These are phyloP conservation scores for Mastomys coucha DNA, from an alignment of 2,113 vertebrate genomes.

Conservation along the genomic window DNA sequence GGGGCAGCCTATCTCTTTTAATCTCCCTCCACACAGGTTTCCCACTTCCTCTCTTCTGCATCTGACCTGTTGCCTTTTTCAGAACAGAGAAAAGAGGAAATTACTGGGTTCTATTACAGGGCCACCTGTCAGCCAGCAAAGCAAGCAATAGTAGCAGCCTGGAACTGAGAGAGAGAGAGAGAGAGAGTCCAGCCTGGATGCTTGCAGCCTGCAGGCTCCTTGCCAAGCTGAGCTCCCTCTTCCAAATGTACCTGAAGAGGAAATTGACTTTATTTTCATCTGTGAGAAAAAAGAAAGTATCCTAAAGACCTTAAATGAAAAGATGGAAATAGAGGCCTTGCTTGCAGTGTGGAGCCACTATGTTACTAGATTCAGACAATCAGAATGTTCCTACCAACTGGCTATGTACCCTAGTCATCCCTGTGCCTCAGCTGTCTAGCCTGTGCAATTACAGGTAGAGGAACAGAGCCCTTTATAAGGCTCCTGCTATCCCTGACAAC, in stretches of 20 bases:
- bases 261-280: background rate
- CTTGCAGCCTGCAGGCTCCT: background rate
- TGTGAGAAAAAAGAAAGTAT: background rate
- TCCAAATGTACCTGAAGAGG: background rate
- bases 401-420: background rate
- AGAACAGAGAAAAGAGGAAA: background rate
- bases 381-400: background rate
- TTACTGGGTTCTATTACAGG: background rate
- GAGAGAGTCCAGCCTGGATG: background rate
- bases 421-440: background rate
- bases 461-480: background rate
- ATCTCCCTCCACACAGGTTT: background rate
- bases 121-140: too few relatives aligned
- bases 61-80: background rate
- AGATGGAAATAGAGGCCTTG: background rate
- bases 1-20: background rate
- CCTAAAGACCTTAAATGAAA: background rate
- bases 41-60: background rate
- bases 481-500: background rate
- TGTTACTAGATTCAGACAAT: background rate
- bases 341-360: background rate
- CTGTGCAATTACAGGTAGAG: background rate
- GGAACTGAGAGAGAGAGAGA: too few relatives aligned
- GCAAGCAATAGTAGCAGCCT: background rate
- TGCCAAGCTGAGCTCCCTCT: too few relatives aligned